A percentile compares a stretch with the other conserved stretches of the same genome.
Evolutionary conservation across 2,888 invertebrate genomes (phyloP).

Genomic region (Dilophus febrilis): DNA sequence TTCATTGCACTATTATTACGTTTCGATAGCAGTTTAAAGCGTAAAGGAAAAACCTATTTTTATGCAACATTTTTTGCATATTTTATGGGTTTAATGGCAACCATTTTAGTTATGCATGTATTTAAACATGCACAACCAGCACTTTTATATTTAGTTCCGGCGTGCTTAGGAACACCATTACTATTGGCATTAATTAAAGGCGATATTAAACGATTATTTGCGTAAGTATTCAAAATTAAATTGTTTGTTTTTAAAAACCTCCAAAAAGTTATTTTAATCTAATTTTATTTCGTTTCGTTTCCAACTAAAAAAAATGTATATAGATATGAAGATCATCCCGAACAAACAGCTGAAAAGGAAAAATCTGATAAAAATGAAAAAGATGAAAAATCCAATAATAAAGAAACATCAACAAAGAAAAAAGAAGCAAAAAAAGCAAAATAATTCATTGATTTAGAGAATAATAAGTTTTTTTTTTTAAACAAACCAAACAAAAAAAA

Average conservation of each 20-base stretch:
- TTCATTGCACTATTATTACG: constrained; percentile 93
- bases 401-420: constrained; percentile 16
- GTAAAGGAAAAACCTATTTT: constrained; percentile 74
- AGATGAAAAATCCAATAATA: constrained; percentile 5
- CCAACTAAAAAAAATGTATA: too few species aligned
- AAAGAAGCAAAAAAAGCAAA: constrained; percentile 28
- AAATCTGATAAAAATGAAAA: constrained; percentile 6
- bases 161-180: constrained; percentile 82
- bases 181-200: constrained; percentile 76
- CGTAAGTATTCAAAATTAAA: constrained; percentile 56
- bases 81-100: constrained; percentile 78
- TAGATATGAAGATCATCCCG: constrained; percentile 55
- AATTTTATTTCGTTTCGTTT: too few species aligned
- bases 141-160: constrained; percentile 89
- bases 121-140: constrained; percentile 99
- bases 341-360: constrained; percentile 29
- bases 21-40: constrained; percentile 79
- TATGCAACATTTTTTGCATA: constrained; percentile 85
- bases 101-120: constrained; percentile 94
- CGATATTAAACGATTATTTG: constrained; percentile 75
- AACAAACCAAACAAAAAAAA: too few species aligned
- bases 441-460: constrained; percentile 44
- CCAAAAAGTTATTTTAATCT: too few species aligned
- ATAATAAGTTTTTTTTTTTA: too few species aligned
- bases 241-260: too few species aligned